Base-by-base conservation (phyloP, 1,140 invertebrate species). In the Lineus longissimus region DNA sequence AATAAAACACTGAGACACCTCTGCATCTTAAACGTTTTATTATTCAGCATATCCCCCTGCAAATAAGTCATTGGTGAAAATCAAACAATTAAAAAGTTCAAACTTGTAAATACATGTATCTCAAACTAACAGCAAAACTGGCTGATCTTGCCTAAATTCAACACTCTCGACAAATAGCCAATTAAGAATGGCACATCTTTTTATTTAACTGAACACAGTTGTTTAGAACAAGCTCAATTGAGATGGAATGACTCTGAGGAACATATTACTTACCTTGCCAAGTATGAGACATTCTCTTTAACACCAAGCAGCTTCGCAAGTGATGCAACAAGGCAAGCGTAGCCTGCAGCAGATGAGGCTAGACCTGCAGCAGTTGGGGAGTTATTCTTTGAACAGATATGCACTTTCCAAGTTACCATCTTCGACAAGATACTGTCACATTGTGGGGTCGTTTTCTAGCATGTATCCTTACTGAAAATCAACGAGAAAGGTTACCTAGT, bases 301-400 rank as follows among this genome's bases (percentile, higher is more conserved):
- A 95, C 79, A 68, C 87, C 87, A 75, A 90, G 95, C 0, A 95
- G 74, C 63, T 88, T 85, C 6, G 91, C 87, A 31, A 97, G 76
- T 22, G 22, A 30, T 30, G 22, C 7, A 30, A 78, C 81, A 36
- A 82, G 66, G 73, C 79, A 81, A 19, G 97, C 95, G 84, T 97
- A 99, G 25, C 97, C 97, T 61, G 97, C 94, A 62, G 97, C 97
- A 66, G 95, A 98, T 2, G 95, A 98, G 6, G 97, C 97, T 29
- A 99, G 83, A 1, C 97, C 97, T 66, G 97, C 95, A 25, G 95
- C 95, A 22, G 96, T 98, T 22, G 97, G 97, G 79, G 99, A 99
- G 85, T 98, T 99, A 82, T 99, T 99, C 73, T 89, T 87, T 0
- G 96, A 98, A 78, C 89, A 92, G 69, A 98, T 91, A 69, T 90